phyloP scores from a whole-genome alignment of 2,797 vertebrate genomes.

The Pangasius mekongensis region DNA sequence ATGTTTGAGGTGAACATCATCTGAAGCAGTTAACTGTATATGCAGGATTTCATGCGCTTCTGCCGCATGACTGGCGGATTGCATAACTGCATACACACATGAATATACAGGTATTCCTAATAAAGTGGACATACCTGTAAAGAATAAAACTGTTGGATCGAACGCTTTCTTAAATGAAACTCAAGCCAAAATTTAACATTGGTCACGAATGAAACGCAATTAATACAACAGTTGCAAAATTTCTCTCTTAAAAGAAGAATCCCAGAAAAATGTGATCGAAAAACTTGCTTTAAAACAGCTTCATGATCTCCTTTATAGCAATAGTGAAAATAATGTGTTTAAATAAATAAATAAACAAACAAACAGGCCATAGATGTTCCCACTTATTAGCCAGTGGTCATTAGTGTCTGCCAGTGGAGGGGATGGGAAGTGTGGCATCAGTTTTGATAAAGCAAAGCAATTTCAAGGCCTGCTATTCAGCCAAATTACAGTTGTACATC shows the following conservation, averaged over 20 bases:
- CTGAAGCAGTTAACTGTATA: neutral
- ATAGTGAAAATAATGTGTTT: neutral
- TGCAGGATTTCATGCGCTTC: neutral
- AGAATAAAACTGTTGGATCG: neutral
- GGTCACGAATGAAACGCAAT: neutral
- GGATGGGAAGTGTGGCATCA: conserved; percentile 55
- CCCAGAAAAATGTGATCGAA: neutral
- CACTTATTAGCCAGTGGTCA: conserved; percentile 73
- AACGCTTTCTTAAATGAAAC: neutral
- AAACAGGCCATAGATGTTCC: conserved; percentile 57
- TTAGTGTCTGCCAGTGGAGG: conserved; percentile 58
- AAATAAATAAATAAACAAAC: neutral
- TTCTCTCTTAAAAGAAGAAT: neutral
- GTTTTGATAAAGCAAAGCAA: conserved; percentile 80
- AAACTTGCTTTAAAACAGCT: neutral
- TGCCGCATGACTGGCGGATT: neutral
- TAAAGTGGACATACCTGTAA: neutral
- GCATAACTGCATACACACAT: neutral
- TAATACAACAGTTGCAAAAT: neutral
- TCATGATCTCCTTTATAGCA: neutral
- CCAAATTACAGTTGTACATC: conserved; percentile 80
- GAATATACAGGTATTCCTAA: neutral
- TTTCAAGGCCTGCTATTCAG: conserved; percentile 70
- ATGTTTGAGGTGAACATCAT: neutral
- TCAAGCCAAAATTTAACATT: neutral